Evolutionary conservation across 1,140 invertebrate genomes (phyloP), one percentile per base, ranked within the genome.

Genomic region (Rhyzopertha dominica): DNA sequence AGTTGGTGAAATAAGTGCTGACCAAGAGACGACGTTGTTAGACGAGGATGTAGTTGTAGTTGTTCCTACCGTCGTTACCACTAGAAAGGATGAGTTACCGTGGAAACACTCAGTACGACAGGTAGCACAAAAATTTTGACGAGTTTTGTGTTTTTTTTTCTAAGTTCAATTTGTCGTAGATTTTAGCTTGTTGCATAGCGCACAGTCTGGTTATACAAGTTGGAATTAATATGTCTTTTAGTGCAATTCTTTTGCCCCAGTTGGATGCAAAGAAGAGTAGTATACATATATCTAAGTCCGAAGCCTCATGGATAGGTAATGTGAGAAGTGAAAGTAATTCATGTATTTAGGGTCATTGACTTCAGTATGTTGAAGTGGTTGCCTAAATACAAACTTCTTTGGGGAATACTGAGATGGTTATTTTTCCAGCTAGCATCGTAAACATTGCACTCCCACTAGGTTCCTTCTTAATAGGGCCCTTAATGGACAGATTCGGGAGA

Each of bases 401-500:
- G 25, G 25, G n/a, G 25, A 14, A 45, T 24, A n/a, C 7, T 5
- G 4, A 40, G 29, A 34, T 16, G 24, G 2, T 30, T 28, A 14
- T 40, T 41, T 20, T 73, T 67, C 37, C 50, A 78, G 77, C 75
- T 9, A 77, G 76, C 59, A 62, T 78, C 17, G 69, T 75, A 3
- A 71, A 74, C 12, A 67, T 80, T 51, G 64, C 71, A 0, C 59
- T 74, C 2, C 77, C 76, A 2, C 38, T 77, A 20, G 77, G 77
- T 17, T 69, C 76, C 0, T 40, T 76, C 0, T 38, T 72, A 3
- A 64, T 70, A 22, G 73, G 79, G 2, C 75, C 72, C 20, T 45
- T 79, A n/a, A 79, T 84, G 69, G 82, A 85, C 56, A 69, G 65
- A 55, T 73, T 76, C 54, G 84, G 84, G 1, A 61, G 83, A 4